Percentiles rank a stretch among this genome's conserved stretches.
Conservation (phyloP, 2,888 invertebrate species). For the Pantelozetes paolii region DNA sequence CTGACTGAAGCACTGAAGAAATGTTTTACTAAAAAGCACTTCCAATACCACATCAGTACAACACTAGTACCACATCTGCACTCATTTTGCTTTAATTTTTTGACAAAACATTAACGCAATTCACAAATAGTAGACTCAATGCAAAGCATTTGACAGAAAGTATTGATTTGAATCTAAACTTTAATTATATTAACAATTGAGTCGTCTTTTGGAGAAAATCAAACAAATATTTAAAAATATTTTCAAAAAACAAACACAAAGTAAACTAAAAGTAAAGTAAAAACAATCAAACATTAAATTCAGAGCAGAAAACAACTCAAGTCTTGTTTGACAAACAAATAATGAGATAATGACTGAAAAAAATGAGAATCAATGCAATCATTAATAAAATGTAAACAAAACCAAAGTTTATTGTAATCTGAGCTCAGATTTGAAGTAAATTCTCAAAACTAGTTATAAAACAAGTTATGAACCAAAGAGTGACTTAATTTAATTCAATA, state of each 20-base stretch:
- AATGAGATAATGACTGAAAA: too few species aligned
- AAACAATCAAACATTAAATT: too few species aligned
- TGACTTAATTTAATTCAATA: conserved; percentile 13
- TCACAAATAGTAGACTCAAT: neutral
- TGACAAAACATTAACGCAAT: neutral
- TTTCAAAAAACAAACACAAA: too few species aligned
- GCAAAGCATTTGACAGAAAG: neutral
- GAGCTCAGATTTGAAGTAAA: neutral
- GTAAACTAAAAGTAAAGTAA: too few species aligned
- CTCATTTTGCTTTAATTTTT: conserved; percentile 15
- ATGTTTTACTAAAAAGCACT: too few species aligned
- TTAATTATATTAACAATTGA: too few species aligned
- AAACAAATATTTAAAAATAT: too few species aligned
- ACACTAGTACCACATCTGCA: conserved; percentile 30
- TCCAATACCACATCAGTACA: conserved; percentile 26
- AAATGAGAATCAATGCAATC: neutral
- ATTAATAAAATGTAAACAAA: neutral
- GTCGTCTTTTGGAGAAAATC: too few species aligned
- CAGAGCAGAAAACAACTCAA: too few species aligned
- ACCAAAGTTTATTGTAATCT: neutral
- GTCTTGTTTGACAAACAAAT: too few species aligned
- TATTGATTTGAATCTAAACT: too few species aligned
- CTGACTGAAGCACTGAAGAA: neutral
- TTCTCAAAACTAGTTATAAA: conserved; percentile 11
- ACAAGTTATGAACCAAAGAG: conserved; percentile 15